A percentile compares a stretch with the other conserved stretches of the same genome.
Evolutionary conservation across 2,888 invertebrate genomes (phyloP).

Genomic region (Rotaria magnacalcarata): DNA sequence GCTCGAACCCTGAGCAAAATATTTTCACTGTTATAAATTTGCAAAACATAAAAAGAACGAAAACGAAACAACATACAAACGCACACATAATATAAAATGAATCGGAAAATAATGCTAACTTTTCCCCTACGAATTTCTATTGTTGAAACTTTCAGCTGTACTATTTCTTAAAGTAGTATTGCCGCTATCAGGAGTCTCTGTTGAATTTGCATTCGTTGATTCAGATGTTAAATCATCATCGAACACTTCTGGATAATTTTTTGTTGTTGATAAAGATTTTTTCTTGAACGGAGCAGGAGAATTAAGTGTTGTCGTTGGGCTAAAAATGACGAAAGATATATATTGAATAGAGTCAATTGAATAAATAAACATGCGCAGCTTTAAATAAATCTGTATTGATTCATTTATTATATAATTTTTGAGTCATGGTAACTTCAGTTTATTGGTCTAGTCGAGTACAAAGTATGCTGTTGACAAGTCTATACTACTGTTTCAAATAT

Average conservation of each 20-base stretch:
- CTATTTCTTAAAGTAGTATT: not conserved
- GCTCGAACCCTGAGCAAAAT: not conserved
- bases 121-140: not conserved
- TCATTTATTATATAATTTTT: no score
- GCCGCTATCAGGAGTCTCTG: not conserved
- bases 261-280: not conserved
- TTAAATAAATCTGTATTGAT: no score
- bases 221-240: constrained; percentile 11
- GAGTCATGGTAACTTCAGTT: no score
- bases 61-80: not conserved
- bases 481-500: no score
- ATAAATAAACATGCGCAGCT: not conserved
- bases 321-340: not conserved
- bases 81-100: not conserved
- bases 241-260: not conserved
- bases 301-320: not conserved
- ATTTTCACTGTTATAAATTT: not conserved
- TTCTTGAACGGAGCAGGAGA: not conserved
- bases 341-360: no score
- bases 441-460: no score
- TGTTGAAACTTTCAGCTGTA: not conserved
- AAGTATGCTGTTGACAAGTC: no score
- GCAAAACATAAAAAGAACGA: no score
- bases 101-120: not conserved
- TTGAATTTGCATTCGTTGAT: not conserved